Evolutionary conservation across 2,797 vertebrate species (phyloP).

Genomic region (Sphenodon punctatus): DNA sequence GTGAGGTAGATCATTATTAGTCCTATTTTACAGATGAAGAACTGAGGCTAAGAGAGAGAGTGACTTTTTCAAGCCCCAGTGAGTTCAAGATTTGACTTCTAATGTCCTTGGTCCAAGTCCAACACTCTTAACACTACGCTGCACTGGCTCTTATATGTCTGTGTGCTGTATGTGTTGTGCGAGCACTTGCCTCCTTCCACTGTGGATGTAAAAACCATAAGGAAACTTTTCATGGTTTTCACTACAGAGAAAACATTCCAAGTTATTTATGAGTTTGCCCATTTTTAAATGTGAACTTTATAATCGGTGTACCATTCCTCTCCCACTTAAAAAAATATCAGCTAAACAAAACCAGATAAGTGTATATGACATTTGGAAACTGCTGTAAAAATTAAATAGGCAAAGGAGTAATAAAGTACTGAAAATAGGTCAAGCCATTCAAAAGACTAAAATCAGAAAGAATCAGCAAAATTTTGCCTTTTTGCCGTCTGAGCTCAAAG

Average conservation of each 20-base stretch:
- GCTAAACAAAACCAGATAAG: slow-evolving; percentile 43
- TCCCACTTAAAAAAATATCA: slow-evolving; percentile 1
- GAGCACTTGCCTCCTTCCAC: background rate
- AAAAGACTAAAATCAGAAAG: slow-evolving; percentile 34
- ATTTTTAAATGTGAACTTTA: background rate
- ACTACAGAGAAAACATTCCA: background rate
- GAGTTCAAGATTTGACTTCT: no score
- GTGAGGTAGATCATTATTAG: no score
- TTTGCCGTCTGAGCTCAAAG: slow-evolving; percentile 27
- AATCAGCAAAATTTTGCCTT: slow-evolving; percentile 56
- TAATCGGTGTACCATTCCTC: background rate
- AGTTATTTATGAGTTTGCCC: background rate
- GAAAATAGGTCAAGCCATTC: slow-evolving; percentile 63
- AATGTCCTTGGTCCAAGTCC: no score
- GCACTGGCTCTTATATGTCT: no score
- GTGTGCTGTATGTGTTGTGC: background rate
- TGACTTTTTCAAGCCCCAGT: no score
- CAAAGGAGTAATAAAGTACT: slow-evolving; percentile 47
- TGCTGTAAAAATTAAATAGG: slow-evolving; percentile 20
- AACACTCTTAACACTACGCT: no score
- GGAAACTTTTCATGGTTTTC: background rate
- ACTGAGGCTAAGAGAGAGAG: no score
- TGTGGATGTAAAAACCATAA: background rate
- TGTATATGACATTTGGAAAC: slow-evolving; percentile 33
- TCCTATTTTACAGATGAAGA: no score